A percentile compares a stretch with the other conserved stretches of the same genome.
These are phyloP conservation scores for Rhadinocentrus ornatus DNA, from an alignment of 2,797 vertebrate species.

Conservation along the genomic window DNA sequence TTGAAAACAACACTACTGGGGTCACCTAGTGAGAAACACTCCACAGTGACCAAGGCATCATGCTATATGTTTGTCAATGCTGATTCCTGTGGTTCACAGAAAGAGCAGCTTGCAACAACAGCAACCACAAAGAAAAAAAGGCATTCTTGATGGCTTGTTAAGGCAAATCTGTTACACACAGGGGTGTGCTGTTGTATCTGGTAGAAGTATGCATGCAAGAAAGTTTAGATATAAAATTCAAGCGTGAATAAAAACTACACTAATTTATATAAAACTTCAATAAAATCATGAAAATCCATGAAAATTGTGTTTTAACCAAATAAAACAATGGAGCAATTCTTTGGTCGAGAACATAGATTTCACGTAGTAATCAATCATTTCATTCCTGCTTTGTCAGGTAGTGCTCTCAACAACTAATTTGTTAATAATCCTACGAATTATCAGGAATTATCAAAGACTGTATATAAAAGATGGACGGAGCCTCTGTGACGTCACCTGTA, in stretches of 20 bases:
- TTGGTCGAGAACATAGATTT: too few species aligned
- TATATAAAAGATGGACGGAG: too few species aligned
- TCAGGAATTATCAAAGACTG: too few species aligned
- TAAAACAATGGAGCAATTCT: too few species aligned
- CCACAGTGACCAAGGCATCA: conserved; percentile 44
- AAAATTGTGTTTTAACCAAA: too few species aligned
- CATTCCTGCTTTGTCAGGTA: too few species aligned
- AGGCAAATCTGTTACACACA: conserved; percentile 43
- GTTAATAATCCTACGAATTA: too few species aligned
- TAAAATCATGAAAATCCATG: conserved; percentile 28
- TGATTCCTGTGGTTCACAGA: conserved; percentile 33
- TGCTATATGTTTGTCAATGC: conserved; percentile 31
- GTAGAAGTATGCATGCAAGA: background rate
- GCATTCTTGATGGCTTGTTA: conserved; percentile 30
- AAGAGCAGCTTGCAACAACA: conserved; percentile 34
- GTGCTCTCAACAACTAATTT: too few species aligned
- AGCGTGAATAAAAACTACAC: conserved; percentile 28
- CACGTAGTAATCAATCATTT: too few species aligned
- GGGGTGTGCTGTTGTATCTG: conserved; percentile 10
- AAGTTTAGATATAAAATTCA: conserved; percentile 51
- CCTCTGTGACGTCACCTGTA: too few species aligned
- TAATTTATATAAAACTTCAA: conserved; percentile 42
- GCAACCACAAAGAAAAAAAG: conserved; percentile 36
- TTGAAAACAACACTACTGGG: conserved; percentile 50
- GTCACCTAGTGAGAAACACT: conserved; percentile 58